Conservation (phyloP, 2,797 vertebrate genomes). For the Acrossocheilus wenchowensis region DNA sequence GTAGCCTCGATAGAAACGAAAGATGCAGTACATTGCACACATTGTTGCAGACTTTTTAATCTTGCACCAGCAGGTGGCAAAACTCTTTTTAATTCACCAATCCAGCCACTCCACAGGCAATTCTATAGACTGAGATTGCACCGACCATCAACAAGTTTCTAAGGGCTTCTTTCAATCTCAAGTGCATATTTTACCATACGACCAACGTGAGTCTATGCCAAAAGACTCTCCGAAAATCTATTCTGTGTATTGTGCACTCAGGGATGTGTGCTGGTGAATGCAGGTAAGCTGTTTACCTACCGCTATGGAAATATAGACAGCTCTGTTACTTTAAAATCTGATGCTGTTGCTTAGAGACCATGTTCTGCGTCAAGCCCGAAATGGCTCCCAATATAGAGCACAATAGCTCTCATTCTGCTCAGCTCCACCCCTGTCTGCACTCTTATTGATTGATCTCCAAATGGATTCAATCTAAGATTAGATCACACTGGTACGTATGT, state of each 20-base stretch:
- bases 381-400: constrained; percentile 53
- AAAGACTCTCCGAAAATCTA: neutral
- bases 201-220: neutral
- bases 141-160: constrained; percentile 9
- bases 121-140: neutral
- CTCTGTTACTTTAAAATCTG: constrained; percentile 43
- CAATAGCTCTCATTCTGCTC: constrained; percentile 48
- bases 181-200: neutral
- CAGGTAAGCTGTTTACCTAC: constrained; percentile 44
- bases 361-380: constrained; percentile 53
- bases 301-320: constrained; percentile 44
- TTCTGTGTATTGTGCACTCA: neutral
- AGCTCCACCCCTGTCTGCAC: constrained; percentile 40
- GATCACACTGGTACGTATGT: constrained; percentile 29
- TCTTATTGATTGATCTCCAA: constrained; percentile 52
- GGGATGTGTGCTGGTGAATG: constrained; percentile 12
- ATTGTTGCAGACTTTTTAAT: neutral
- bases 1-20: neutral
- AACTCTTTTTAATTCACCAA: neutral
- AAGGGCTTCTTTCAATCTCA: neutral
- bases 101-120: neutral
- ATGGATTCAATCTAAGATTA: constrained; percentile 57
- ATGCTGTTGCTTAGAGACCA: constrained; percentile 61
- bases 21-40: too few relatives aligned
- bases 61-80: neutral